These are phyloP conservation scores for Enteromius trimaculatus DNA, from an alignment of 2,797 vertebrate genomes.

Conservation along the genomic window DNA sequence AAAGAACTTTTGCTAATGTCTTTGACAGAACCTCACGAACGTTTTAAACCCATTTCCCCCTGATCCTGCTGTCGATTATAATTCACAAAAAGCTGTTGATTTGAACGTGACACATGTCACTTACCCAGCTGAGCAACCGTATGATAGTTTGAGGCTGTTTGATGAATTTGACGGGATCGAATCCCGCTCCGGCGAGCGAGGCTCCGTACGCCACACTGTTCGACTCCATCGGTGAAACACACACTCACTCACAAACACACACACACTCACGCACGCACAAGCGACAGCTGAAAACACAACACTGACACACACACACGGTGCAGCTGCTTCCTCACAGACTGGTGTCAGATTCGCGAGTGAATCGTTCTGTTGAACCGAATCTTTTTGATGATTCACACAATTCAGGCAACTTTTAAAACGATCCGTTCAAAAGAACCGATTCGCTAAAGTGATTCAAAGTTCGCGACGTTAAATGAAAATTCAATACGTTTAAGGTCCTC, in stretches of 20 bases:
- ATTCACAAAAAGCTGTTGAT: background rate
- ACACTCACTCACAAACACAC: constrained; percentile 1
- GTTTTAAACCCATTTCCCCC: background rate
- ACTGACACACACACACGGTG: background rate
- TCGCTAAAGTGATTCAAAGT: background rate
- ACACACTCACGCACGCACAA: background rate
- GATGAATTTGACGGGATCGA: constrained; percentile 73
- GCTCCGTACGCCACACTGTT: constrained; percentile 73
- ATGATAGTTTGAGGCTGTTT: constrained; percentile 79
- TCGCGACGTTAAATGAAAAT: background rate
- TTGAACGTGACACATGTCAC: constrained; percentile 53
- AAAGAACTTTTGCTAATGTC: background rate
- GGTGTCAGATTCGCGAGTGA: background rate
- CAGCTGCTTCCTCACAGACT: constrained; percentile 6
- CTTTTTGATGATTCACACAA: background rate
- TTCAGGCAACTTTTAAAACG: background rate
- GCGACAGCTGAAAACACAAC: background rate
- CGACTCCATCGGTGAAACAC: constrained; percentile 71
- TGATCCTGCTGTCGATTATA: background rate
- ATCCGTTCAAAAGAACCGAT: background rate
- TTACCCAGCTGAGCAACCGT: constrained; percentile 79
- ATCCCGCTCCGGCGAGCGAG: constrained; percentile 73
- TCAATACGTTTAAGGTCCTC: background rate
- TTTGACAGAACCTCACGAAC: background rate
- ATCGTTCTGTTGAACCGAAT: background rate